phyloP scores from a whole-genome alignment of 2,113 vertebrate species.

The Phaethon lepturus region DNA sequence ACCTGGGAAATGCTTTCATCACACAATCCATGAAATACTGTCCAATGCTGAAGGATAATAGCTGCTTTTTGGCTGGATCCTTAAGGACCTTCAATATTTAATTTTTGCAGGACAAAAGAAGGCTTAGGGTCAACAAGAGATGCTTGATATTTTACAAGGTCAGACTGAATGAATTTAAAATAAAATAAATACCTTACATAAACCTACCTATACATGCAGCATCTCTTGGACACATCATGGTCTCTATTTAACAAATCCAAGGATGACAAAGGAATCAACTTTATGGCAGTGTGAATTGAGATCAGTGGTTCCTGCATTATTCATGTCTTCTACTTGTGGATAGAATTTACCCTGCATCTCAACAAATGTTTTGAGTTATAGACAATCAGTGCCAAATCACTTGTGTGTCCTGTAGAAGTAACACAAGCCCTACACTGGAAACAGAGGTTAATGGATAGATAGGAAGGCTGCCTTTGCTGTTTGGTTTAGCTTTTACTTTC shows the following conservation, averaged over 20 bases:
- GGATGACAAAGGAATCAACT: neutral
- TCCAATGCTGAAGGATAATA: neutral
- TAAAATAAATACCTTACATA: neutral
- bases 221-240: neutral
- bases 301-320: neutral
- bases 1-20: neutral
- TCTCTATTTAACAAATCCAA: neutral
- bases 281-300: neutral
- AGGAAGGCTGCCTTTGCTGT: neutral
- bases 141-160: neutral
- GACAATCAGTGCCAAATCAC: neutral
- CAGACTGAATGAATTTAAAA: neutral
- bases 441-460: accelerated
- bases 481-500: neutral
- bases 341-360: neutral
- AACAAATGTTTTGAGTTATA: neutral
- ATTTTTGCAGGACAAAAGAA: neutral
- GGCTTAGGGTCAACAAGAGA: neutral
- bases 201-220: neutral
- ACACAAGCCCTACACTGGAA: neutral
- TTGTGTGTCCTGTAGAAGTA: neutral
- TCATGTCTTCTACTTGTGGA: neutral
- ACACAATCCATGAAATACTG: neutral
- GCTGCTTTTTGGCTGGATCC: neutral
- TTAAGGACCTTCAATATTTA: neutral